Base-by-base conservation (phyloP, 2,888 invertebrate genomes). In the Calliscelio sp. region DNA sequence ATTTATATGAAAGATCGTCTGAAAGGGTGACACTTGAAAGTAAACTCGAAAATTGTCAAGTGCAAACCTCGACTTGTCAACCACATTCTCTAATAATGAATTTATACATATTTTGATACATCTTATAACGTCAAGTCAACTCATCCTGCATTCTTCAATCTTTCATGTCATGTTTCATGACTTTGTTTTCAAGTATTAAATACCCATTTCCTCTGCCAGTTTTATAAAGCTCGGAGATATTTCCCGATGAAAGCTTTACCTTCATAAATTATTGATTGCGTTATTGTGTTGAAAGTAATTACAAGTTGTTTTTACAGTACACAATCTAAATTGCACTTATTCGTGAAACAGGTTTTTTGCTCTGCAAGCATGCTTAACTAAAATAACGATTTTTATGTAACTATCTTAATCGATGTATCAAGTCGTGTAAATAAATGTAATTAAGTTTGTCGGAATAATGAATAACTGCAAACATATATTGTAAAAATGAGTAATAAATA, bases 111-210 rank as follows among this genome's bases (percentile, higher is more conserved):
- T 51, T 51, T 22, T 22, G 49, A 51, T 51, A 11, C 49, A 10
- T 51, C 49, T 51, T 51, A 20, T 51, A 51, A 51, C 49, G n/a
- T 51, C 49, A 51, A 51, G 24, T 46, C n/a, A 51, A 20, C 20
- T 24, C 24, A 51, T 20, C 22, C 22, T 51, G 49, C 11, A 8
- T 4, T 11, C 20, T 22, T 51, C 24, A 22, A 51, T 51, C 49
- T 22, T 24, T 20, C 22, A 22, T 51, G 49, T 46, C 46, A 18
- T 51, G 14, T 22, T 51, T 51, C n/a, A 22, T 20, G 22, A 24
- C 49, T 14, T 51, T 51, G 24, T 51, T 51, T 51, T 51, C 49
- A 51, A 22, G 20, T 22, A 51, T 51, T 51, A 20, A 22, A 51
- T 20, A 51, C 49, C 10, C 10, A 51, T 51, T 51, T 46, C 20